Conservation (phyloP, 2,797 vertebrate species). For the Rhinoraja longicauda region DNA sequence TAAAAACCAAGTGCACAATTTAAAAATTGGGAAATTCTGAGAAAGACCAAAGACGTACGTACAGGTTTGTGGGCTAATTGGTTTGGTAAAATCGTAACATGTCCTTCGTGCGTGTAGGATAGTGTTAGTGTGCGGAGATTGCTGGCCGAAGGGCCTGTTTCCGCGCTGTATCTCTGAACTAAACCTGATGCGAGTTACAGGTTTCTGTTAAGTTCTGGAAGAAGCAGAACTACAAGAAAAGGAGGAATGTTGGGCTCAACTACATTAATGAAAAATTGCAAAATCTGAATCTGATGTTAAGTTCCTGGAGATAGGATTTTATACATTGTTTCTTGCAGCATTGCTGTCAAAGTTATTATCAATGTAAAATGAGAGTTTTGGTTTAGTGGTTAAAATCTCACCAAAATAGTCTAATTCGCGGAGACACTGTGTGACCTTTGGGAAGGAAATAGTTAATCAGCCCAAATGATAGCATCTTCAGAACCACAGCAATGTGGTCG, state of each 20-base stretch:
- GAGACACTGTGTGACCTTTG: no score
- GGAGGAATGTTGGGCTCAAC: not conserved
- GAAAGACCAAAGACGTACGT: no score
- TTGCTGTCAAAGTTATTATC: not conserved
- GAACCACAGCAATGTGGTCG: no score
- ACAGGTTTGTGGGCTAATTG: no score
- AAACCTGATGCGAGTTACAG: no score
- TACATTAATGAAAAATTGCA: not conserved
- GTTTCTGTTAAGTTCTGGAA: not conserved
- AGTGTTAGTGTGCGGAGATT: no score
- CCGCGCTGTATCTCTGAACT: no score
- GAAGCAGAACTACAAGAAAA: not conserved
- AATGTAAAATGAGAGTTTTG: not conserved
- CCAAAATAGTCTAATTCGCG: not conserved
- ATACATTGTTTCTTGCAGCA: not conserved
- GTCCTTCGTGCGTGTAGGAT: no score
- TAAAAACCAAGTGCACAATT: not conserved
- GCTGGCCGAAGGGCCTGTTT: no score
- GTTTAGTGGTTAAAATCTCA: not conserved
- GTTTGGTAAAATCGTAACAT: no score
- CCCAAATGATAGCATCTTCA: no score
- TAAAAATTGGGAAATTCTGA: not conserved
- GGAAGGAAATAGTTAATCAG: no score
- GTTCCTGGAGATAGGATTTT: not conserved
- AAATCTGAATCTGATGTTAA: not conserved